Conservation (phyloP, 1,140 invertebrate species). For the Sarcophaga peregrina region DNA sequence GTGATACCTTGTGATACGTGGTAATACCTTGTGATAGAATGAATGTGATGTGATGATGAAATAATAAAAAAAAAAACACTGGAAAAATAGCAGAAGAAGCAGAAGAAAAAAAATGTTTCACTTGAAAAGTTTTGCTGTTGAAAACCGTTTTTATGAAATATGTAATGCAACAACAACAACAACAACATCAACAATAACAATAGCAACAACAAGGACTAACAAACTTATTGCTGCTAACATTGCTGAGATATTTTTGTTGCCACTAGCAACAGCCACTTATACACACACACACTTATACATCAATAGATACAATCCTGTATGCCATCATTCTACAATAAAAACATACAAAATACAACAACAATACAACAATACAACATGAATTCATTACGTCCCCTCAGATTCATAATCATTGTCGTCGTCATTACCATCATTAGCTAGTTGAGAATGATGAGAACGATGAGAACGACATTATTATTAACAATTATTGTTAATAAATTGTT, state of each 20-base stretch:
- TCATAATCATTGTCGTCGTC: not conserved
- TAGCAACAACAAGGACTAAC: not conserved
- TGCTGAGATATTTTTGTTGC: not conserved
- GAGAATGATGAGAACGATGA: no score
- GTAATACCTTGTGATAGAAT: no score
- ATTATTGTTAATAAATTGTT: conserved; percentile 7
- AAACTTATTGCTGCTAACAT: not conserved
- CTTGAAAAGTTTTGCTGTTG: conserved; percentile 27
- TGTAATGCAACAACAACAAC: conserved; percentile 23
- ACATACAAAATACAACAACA: no score
- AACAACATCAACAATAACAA: not conserved
- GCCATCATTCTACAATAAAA: no score
- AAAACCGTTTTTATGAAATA: conserved; percentile 38
- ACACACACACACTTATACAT: no score
- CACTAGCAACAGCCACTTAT: not conserved
- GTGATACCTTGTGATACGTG: not conserved
- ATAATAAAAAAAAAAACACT: no score
- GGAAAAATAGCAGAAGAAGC: not conserved
- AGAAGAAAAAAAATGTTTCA: conserved; percentile 29
- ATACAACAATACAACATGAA: no score
- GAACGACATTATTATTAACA: not conserved
- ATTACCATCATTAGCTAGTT: not conserved
- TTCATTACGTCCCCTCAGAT: no score
- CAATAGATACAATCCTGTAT: no score
- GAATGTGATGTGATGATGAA: not conserved